Conservation (phyloP, 2,113 vertebrate species). For the Alexandromys fortis region DNA sequence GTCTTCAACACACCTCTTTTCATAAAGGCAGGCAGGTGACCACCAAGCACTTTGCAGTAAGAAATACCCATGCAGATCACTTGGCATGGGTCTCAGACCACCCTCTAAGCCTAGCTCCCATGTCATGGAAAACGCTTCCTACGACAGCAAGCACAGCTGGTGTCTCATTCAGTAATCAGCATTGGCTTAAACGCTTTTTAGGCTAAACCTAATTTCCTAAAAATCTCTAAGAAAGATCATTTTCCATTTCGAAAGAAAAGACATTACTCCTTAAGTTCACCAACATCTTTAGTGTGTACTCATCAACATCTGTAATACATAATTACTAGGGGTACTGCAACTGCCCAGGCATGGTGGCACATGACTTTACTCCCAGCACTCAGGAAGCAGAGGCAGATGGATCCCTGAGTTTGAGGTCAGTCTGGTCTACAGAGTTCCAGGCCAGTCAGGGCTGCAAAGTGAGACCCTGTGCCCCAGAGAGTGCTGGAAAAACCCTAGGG, state of each 20-base stretch:
- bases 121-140: background rate
- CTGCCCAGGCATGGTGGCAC: no score
- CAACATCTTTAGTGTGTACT: background rate
- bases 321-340: background rate
- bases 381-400: background rate
- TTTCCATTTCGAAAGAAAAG: background rate
- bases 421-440: background rate
- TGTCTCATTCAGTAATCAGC: background rate
- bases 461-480: background rate
- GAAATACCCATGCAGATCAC: background rate
- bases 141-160: accelerated
- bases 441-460: background rate
- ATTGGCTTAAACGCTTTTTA: background rate
- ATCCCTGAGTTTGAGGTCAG: background rate
- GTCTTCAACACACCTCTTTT: background rate
- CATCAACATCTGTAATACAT: background rate
- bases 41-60: background rate
- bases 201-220: background rate
- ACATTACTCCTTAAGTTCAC: background rate
- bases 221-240: background rate
- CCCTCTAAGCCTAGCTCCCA: background rate
- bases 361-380: background rate
- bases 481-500: background rate
- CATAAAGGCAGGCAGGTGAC: background rate
- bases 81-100: background rate